Base-by-base conservation (phyloP, 2,797 vertebrate genomes). In the Picus viridis region DNA sequence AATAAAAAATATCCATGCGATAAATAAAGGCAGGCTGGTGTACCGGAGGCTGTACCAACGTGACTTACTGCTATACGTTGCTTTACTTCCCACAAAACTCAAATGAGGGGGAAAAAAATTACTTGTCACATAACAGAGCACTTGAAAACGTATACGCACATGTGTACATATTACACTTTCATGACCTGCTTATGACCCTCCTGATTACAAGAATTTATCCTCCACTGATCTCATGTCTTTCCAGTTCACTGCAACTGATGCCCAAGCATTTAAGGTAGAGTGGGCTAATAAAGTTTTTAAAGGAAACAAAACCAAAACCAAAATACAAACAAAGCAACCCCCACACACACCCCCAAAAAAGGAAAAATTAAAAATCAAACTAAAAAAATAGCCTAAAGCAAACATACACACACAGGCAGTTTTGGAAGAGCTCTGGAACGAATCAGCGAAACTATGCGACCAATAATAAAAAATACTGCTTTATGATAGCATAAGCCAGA, bases 371-470 rank as follows among this genome's bases (percentile, higher is more conserved):
- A 34, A 7, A 34, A 34, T 34, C 34, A 7, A 34, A 34, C 34
- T 34, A 47, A 47, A 10, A 47, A 47, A 47, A 18, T 4, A 20
- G 20, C 43, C 45, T 47, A 47, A 47, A 19, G 7, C 18, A 47
- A 20, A 9, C 5, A 32, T 8, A 39, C 7, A 41, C 9, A 45
- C 7, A 32, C 2, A 7, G 11, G 6, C 1, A 1, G 24, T 43
- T 27, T 68, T 57, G 10, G 29, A 65, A 65, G 45, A 85, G 5
- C 39, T 34, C 34, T 76, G 23, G 34, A 34, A 34, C 34, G 7
- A 34, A 34, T 34, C 34, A 34, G 7, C 34, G 7, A 34, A 34
- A 34, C 34, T 34, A 34, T 34, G 34, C 34, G 8, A 34, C 34
- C 34, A 34, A 34, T 34, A n/a, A n/a, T n/a, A n/a, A n/a, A n/a